These are phyloP conservation scores for Congeria kusceri DNA, from an alignment of 2,888 invertebrate genomes.

Conservation along the genomic window DNA sequence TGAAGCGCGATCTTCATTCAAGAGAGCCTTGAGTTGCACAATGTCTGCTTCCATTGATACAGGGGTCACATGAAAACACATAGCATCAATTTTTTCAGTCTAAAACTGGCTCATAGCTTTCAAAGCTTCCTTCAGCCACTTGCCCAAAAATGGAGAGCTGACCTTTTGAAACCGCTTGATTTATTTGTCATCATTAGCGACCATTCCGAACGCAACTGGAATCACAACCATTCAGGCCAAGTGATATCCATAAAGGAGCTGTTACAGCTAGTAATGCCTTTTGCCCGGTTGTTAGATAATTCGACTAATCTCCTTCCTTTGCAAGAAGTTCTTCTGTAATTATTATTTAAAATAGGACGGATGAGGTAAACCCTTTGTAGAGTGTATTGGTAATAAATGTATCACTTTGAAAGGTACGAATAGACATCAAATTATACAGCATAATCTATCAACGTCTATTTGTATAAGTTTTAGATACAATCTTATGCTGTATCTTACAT, in stretches of 20 bases:
- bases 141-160: conserved; percentile 42
- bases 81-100: conserved; percentile 20
- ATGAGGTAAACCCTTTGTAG: too few species aligned
- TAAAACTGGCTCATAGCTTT: conserved; percentile 9
- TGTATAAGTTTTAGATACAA: too few species aligned
- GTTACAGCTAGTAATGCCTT: conserved; percentile 49
- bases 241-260: conserved; percentile 60
- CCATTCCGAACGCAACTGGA: conserved; percentile 48
- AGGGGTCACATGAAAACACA: conserved; percentile 52
- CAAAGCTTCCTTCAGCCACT: conserved; percentile 42
- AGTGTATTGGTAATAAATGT: too few species aligned
- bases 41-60: conserved; percentile 52
- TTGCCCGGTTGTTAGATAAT: conserved; percentile 32
- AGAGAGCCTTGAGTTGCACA: conserved; percentile 41
- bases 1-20: conserved; percentile 46
- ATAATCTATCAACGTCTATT: too few species aligned
- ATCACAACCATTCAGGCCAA: conserved; percentile 49
- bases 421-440: too few species aligned
- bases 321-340: too few species aligned
- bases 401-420: too few species aligned
- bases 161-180: conserved; percentile 32
- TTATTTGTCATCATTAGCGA: conserved; percentile 30
- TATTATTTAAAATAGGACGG: too few species aligned
- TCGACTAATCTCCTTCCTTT: too few species aligned
- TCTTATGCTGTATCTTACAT: too few species aligned